These are phyloP conservation scores for Vannuccia rotundouncinata DNA, from an alignment of 2,888 invertebrate genomes.

Conservation along the genomic window DNA sequence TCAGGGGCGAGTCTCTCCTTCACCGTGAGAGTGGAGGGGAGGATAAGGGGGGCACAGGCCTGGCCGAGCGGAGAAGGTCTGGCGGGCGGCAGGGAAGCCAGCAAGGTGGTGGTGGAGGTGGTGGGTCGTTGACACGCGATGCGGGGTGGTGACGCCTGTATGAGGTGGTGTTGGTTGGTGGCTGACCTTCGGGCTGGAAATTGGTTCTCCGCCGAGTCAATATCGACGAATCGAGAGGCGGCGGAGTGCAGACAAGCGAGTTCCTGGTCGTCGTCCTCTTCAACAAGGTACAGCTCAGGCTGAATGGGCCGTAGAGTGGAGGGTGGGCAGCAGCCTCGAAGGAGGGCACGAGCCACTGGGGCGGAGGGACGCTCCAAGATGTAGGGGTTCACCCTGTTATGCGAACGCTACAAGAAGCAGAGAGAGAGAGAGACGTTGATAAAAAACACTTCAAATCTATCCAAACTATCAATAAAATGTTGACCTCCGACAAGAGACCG, in stretches of 20 bases:
- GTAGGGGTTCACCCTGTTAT: neutral
- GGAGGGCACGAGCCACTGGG: neutral
- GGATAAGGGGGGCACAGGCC: no score
- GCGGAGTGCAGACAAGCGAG: neutral
- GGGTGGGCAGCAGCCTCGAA: neutral
- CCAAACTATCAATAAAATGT: no score
- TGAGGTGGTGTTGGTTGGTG: neutral
- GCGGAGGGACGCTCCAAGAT: neutral
- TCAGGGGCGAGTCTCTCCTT: neutral
- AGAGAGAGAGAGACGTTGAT: neutral
- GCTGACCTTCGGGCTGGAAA: neutral
- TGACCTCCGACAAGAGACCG: no score
- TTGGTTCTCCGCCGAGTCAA: neutral
- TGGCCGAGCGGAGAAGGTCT: no score
- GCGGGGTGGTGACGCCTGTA: neutral
- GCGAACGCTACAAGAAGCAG: neutral
- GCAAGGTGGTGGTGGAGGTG: neutral
- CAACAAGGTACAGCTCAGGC: neutral
- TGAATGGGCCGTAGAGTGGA: neutral
- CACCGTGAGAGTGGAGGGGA: neutral
- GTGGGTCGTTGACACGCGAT: neutral
- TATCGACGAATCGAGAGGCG: neutral
- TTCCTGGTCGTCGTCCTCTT: neutral
- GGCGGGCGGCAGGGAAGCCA: neutral
- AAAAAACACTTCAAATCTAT: no score